Evolutionary conservation across 2,888 invertebrate species (phyloP).

Genomic region (Chorisops tibialis): DNA sequence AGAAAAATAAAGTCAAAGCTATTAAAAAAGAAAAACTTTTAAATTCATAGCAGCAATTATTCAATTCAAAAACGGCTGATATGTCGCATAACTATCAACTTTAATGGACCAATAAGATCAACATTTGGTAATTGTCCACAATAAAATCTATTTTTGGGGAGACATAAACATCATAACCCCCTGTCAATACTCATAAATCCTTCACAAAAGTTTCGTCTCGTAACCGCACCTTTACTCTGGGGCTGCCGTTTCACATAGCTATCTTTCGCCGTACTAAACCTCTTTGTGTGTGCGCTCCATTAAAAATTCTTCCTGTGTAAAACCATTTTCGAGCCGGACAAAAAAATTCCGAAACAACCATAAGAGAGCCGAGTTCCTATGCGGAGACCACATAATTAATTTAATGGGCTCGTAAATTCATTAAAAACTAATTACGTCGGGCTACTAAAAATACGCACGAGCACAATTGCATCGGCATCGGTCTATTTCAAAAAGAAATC

Average conservation of each 20-base stretch:
- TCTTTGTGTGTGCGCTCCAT: not conserved
- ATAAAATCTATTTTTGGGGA: constrained; percentile 22
- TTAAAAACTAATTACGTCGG: constrained; percentile 32
- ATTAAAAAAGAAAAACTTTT: too few species aligned
- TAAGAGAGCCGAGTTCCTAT: constrained; percentile 3
- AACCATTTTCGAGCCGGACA: constrained; percentile 13
- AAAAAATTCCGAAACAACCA: not conserved
- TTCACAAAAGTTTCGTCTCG: not conserved
- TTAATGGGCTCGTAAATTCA: constrained; percentile 34
- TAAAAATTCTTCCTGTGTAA: not conserved
- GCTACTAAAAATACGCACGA: constrained; percentile 29
- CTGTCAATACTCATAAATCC: constrained; percentile 25
- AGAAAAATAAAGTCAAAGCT: too few species aligned
- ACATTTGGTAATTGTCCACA: constrained; percentile 14
- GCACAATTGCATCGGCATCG: not conserved
- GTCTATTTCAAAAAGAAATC: not conserved
- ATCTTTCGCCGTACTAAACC: not conserved
- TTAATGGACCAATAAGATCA: not conserved
- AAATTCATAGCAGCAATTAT: constrained; percentile 5
- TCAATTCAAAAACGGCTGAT: constrained; percentile 6
- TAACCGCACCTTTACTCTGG: not conserved
- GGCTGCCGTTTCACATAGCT: not conserved
- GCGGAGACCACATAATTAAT: constrained; percentile 32
- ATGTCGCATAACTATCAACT: constrained; percentile 10
- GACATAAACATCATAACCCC: constrained; percentile 22